Evolutionary conservation across 1,140 invertebrate genomes (phyloP).

Genomic region (Aricia agestis): DNA sequence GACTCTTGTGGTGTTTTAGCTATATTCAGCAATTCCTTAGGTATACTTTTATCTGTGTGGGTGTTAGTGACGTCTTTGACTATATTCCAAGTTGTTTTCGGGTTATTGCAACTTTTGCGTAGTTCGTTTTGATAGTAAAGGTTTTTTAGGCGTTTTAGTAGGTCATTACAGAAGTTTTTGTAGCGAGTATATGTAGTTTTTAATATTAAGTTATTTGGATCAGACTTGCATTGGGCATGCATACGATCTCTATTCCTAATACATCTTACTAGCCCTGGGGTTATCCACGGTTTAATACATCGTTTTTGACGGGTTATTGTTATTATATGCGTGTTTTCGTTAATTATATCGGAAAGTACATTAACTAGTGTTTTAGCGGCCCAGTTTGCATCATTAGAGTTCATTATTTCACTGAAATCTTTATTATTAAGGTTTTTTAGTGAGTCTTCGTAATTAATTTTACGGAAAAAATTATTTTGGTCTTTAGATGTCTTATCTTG

Average conservation of each 20-base stretch:
- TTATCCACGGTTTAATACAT: slow-evolving; percentile 33
- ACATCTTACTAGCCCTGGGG: slow-evolving; percentile 31
- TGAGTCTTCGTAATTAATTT: slow-evolving; percentile 5
- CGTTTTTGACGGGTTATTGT: background rate
- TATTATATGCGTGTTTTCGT: background rate
- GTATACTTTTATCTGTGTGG: background rate
- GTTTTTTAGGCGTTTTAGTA: slow-evolving; percentile 23
- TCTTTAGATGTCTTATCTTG: background rate
- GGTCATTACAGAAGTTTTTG: background rate
- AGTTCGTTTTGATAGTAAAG: slow-evolving; percentile 14
- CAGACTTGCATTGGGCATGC: slow-evolving; percentile 21
- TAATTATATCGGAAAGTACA: background rate
- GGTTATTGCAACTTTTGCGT: slow-evolving; percentile 20
- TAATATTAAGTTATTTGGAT: slow-evolving; percentile 27
- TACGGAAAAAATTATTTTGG: background rate
- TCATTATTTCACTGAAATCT: slow-evolving; percentile 10
- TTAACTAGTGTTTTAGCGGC: slow-evolving; percentile 2
- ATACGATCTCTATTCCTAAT: slow-evolving; percentile 32
- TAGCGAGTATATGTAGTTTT: slow-evolving; percentile 14
- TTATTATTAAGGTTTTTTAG: background rate
- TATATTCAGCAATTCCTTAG: background rate
- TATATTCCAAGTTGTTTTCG: slow-evolving; percentile 20
- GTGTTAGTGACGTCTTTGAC: background rate
- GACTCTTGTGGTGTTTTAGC: background rate
- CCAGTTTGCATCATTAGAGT: slow-evolving; percentile 12